Conservation (phyloP, 2,113 vertebrate genomes). For the Kobus ellipsiprymnus region DNA sequence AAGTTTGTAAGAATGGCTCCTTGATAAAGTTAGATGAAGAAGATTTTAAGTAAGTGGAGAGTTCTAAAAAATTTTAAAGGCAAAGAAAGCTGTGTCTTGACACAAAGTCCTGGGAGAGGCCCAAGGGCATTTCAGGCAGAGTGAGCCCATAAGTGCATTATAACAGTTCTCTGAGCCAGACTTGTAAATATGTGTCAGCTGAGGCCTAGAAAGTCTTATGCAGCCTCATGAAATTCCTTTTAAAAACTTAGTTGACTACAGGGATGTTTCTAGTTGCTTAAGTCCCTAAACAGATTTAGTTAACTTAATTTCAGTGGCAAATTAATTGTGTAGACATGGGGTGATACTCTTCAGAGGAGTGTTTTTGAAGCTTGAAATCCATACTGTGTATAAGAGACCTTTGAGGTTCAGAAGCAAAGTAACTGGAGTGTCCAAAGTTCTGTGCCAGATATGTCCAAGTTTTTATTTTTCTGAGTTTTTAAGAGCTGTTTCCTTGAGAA, state of each 20-base stretch:
- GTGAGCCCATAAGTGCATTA: neutral
- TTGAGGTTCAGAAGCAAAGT: conserved; percentile 24
- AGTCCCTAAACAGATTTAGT: conserved; percentile 36
- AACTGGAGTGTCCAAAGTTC: conserved; percentile 1
- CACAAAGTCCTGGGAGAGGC: neutral
- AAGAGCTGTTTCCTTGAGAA: conserved; percentile 28
- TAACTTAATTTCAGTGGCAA: conserved; percentile 44
- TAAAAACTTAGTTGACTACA: conserved; percentile 32
- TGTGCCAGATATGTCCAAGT: conserved; percentile 8
- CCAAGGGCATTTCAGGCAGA: conserved; percentile 21
- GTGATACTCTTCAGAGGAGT: neutral
- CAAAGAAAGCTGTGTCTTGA: neutral
- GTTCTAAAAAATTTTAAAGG: neutral
- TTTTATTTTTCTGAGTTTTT: conserved; percentile 33
- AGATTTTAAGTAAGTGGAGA: neutral
- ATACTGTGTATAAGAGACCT: neutral
- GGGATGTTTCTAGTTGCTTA: conserved; percentile 29
- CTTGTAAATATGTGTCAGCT: neutral
- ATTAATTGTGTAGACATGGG: neutral
- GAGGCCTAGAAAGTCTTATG: neutral
- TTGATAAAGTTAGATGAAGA: neutral
- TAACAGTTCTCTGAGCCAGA: conserved; percentile 17
- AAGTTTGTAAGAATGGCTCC: neutral
- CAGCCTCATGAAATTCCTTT: conserved; percentile 40
- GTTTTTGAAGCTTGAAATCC: conserved; percentile 44